These are phyloP conservation scores for Cylindroiulus punctatus DNA, from an alignment of 2,888 invertebrate genomes.

Conservation along the genomic window DNA sequence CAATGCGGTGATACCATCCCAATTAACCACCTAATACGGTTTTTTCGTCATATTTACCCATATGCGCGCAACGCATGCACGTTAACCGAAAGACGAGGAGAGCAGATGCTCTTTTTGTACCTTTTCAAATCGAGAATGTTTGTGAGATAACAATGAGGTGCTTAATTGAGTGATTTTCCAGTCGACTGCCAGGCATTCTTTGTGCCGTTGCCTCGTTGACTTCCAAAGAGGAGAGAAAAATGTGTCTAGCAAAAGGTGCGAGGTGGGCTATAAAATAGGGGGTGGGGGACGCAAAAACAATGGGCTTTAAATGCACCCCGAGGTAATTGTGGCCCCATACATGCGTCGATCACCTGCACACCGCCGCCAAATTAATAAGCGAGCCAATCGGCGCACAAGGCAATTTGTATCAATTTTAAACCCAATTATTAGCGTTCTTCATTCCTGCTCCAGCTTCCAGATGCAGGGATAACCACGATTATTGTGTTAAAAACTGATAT, in stretches of 20 bases:
- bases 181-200: constrained; percentile 32
- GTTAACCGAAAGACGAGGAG: not conserved
- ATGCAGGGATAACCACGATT: too few relatives aligned
- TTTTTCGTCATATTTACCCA: not conserved
- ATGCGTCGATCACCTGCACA: not conserved
- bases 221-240: not conserved
- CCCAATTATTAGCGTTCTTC: not conserved
- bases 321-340: not conserved
- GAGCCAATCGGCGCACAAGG: not conserved
- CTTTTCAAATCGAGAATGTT: not conserved
- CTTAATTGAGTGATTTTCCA: constrained; percentile 32
- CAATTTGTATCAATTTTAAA: not conserved
- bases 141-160: constrained; percentile 13
- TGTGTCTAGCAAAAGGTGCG: constrained; percentile 2
- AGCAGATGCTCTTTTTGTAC: constrained; percentile 11
- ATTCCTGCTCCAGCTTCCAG: too few relatives aligned
- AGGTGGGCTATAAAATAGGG: not conserved
- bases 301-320: not conserved
- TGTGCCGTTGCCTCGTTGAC: constrained; percentile 21
- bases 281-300: not conserved
- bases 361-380: not conserved
- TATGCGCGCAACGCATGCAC: not conserved
- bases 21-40: constrained; percentile 2
- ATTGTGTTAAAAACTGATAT: too few relatives aligned
- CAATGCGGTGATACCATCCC: not conserved